Percentiles rank a stretch among this genome's conserved stretches.
Conservation (phyloP, 1,140 invertebrate genomes). For the Paramacrobiotus metropolitanus region DNA sequence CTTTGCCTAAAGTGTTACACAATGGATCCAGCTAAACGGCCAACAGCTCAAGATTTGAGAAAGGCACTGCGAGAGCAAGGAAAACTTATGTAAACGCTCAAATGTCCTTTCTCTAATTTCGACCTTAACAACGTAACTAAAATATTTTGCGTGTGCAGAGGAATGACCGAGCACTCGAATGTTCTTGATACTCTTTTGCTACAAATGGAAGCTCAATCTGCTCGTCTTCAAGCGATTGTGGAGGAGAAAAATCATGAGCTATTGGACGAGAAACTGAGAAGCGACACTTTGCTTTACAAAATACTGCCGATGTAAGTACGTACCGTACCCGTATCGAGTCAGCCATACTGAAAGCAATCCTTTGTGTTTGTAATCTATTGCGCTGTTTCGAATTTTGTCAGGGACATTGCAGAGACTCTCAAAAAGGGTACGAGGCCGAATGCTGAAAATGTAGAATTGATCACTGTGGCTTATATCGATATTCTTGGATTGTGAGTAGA, state of each 20-base stretch:
- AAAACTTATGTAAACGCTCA: neutral
- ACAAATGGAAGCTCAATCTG: neutral
- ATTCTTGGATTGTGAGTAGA: conserved; percentile 1
- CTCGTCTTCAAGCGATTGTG: neutral
- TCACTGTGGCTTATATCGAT: neutral
- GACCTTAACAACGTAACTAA: neutral
- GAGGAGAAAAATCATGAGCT: neutral
- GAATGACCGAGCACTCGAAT: neutral
- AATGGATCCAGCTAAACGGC: neutral
- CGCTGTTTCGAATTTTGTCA: neutral
- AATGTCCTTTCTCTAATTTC: neutral
- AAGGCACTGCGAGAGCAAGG: neutral
- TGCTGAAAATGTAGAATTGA: neutral
- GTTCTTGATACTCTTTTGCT: neutral
- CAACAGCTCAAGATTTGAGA: neutral
- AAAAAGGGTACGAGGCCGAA: neutral
- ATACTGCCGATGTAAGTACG: neutral
- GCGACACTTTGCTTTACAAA: neutral
- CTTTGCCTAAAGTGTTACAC: neutral
- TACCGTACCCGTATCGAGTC: too few relatives aligned
- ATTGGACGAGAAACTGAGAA: neutral
- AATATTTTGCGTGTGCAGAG: neutral
- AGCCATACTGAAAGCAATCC: neutral
- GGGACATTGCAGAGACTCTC: neutral
- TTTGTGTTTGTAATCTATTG: neutral